These are phyloP conservation scores for Rhadina sibilatrix DNA, from an alignment of 2,113 vertebrate species.

Conservation along the genomic window DNA sequence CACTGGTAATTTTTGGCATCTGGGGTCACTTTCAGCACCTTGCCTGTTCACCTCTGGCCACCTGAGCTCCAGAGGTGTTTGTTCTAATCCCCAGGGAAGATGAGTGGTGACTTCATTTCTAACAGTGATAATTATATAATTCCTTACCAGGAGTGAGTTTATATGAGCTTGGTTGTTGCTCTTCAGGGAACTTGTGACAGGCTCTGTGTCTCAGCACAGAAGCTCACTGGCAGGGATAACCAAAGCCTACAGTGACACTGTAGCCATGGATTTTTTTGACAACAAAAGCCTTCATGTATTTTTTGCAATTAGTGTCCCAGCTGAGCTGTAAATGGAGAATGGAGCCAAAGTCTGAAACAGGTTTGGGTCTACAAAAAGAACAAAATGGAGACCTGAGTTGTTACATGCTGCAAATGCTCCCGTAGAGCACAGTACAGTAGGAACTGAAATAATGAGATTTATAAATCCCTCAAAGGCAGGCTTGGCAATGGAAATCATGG, in stretches of 20 bases:
- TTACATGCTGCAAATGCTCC: background rate
- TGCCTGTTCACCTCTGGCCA: background rate
- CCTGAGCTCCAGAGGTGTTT: background rate
- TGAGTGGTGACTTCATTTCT: background rate
- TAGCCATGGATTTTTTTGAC: background rate
- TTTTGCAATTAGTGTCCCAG: background rate
- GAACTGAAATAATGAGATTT: constrained; percentile 4
- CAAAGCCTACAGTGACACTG: background rate
- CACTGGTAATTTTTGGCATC: background rate
- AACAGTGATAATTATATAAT: background rate
- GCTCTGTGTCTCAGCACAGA: background rate
- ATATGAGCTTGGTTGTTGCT: background rate
- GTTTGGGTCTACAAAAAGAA: background rate
- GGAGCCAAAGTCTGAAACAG: background rate
- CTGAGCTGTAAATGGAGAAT: background rate
- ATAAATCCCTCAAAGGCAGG: constrained; percentile 7
- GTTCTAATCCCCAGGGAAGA: background rate
- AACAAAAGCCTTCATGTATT: background rate
- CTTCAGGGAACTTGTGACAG: background rate
- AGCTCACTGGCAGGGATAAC: background rate
- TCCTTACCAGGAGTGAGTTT: background rate
- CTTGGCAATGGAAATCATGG: constrained; percentile 1
- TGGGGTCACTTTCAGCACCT: background rate
- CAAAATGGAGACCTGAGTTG: background rate
- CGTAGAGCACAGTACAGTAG: background rate